These are phyloP conservation scores for Herminia tarsipennalis DNA, from an alignment of 2,888 invertebrate species.

Conservation along the genomic window DNA sequence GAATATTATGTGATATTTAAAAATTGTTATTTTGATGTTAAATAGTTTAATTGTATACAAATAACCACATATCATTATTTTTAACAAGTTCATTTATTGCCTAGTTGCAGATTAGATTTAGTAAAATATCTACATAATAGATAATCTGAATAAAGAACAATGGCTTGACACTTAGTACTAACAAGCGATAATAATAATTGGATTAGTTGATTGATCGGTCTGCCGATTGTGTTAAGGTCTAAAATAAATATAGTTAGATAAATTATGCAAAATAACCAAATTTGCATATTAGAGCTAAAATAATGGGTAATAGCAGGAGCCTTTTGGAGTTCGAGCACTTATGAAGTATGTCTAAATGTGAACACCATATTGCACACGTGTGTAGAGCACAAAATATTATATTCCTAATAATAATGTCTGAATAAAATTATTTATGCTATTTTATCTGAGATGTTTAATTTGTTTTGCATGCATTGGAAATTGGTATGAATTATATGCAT, in stretches of 20 bases:
- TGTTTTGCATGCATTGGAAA: conserved; percentile 62
- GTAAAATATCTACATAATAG: too few relatives aligned
- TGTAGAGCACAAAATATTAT: conserved; percentile 54
- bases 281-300: conserved; percentile 23
- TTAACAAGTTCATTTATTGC: conserved; percentile 62
- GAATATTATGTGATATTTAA: conserved; percentile 84
- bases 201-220: conserved; percentile 17
- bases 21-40: conserved; percentile 77
- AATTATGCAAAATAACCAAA: conserved; percentile 15
- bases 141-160: conserved; percentile 24
- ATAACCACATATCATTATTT: conserved; percentile 82
- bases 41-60: conserved; percentile 73
- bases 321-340: conserved; percentile 39
- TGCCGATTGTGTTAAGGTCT: conserved; percentile 22
- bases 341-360: conserved; percentile 33
- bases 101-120: conserved; percentile 47
- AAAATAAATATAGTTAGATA: conserved; percentile 6
- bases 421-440: conserved; percentile 43
- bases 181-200: conserved; percentile 19
- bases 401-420: conserved; percentile 41
- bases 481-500: conserved; percentile 59
- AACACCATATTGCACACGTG: conserved; percentile 42
- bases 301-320: conserved; percentile 23
- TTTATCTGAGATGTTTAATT: conserved; percentile 47
- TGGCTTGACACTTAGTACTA: conserved; percentile 30